Evolutionary conservation across 2,888 invertebrate genomes (phyloP), one percentile per base, ranked within the genome.

Genomic region (Nomada lathburiana): DNA sequence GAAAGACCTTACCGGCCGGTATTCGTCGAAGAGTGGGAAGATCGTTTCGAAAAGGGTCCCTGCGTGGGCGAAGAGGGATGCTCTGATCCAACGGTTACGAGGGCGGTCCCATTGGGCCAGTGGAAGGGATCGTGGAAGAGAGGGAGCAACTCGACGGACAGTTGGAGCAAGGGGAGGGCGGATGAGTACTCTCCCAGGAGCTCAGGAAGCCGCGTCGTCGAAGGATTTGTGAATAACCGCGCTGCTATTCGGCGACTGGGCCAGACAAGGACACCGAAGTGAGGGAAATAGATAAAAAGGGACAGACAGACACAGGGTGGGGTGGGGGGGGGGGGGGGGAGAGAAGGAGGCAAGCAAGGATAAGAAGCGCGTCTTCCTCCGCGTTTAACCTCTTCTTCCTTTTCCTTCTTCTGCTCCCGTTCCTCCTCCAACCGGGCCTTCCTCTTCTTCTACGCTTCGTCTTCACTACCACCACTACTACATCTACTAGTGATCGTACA

Each of bases 161-260:
- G 88, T 70, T 68, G 74, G 29, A 55, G 83, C 55, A 57, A 83
- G 68, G 80, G 76, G 78, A 82, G 70, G 82, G 87, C 82, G 84
- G 86, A 68, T 70, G 78, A 83, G 76, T 68, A 76, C 83, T 84
- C 75, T 80, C 71, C 82, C 89, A 88, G 89, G 89, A 90, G 92
- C 91, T 90, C 91, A 92, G 93, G 93, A 91, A 93, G 93, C 91
- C 88, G 89, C 88, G 88, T 88, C 90, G 89, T 88, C 91, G 91
- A 91, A 92, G 92, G 92, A 93, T 92, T 92, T 90, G 91, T 91
- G 92, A 92, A 93, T 91, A 91, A 92, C 91, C 90, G 90, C 89
- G 90, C 91, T 89, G 92, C 92, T 91, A 93, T 92, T 92, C 93
- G 93, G 91, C 90, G 91, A 88, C 88, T 86, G 86, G 86, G 73